Conservation (phyloP, 1,140 invertebrate species). For the Doryteuthis pealeii region DNA sequence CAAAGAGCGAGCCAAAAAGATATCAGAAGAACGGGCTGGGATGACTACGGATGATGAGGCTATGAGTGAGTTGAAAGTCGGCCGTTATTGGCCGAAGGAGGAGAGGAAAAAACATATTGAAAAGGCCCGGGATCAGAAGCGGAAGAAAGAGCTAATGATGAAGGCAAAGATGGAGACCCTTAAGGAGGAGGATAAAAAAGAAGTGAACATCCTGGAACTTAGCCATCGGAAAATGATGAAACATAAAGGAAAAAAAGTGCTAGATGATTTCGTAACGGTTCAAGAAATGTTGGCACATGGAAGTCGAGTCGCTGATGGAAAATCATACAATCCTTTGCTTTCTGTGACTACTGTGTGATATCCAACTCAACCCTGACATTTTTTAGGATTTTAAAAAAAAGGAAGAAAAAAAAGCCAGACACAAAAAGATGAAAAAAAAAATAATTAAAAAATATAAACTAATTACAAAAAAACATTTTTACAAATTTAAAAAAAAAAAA, state of each 20-base stretch:
- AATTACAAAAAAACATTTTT: too few species aligned
- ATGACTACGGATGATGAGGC: constrained; percentile 82
- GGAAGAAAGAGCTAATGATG: constrained; percentile 52
- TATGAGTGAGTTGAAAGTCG: constrained; percentile 78
- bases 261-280: constrained; percentile 64
- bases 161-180: constrained; percentile 57
- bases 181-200: constrained; percentile 56
- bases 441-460: too few species aligned
- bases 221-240: constrained; percentile 63
- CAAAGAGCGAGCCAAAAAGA: constrained; percentile 71
- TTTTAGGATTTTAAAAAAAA: too few species aligned
- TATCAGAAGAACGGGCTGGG: constrained; percentile 72
- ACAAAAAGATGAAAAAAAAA: too few species aligned
- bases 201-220: constrained; percentile 60
- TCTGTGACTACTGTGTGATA: constrained; percentile 59
- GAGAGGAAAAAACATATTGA: constrained; percentile 77
- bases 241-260: constrained; percentile 59
- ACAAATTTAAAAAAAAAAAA: too few species aligned
- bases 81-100: constrained; percentile 79
- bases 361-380: too few species aligned
- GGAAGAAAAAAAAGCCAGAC: too few species aligned
- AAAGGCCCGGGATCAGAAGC: constrained; percentile 68
- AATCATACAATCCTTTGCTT: constrained; percentile 53
- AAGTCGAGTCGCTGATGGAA: constrained; percentile 50
- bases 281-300: constrained; percentile 63